A percentile compares a stretch with the other conserved stretches of the same genome.
These are phyloP conservation scores for Cryptotermes secundus DNA, from an alignment of 1,140 invertebrate genomes.

Conservation along the genomic window DNA sequence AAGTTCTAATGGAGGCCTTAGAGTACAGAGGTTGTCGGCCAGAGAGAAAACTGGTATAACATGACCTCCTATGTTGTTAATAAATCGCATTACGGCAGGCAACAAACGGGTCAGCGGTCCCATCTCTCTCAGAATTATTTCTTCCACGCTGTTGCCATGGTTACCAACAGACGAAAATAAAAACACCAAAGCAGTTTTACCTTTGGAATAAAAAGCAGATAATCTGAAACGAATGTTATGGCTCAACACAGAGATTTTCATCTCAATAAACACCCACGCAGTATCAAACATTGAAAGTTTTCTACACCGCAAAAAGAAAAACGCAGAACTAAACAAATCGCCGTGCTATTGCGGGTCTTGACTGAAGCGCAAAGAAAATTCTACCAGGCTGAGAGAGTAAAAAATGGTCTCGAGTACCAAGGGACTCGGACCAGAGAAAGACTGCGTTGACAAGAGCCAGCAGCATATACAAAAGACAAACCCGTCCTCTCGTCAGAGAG, in stretches of 20 bases:
- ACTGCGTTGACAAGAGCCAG: too few species aligned
- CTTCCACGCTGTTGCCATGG: background rate
- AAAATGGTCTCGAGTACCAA: too few species aligned
- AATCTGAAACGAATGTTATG: background rate
- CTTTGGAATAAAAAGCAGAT: background rate
- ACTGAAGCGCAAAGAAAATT: background rate
- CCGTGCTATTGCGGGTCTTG: background rate
- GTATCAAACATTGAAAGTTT: background rate
- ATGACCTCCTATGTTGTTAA: background rate
- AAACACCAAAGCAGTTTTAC: background rate
- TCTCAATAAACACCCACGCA: background rate
- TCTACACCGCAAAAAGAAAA: background rate
- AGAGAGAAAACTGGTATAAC: background rate
- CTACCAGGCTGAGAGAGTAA: too few species aligned
- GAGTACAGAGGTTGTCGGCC: background rate
- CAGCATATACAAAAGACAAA: too few species aligned
- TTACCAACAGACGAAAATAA: conserved; percentile 19
- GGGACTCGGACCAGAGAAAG: too few species aligned
- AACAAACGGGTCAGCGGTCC: background rate
- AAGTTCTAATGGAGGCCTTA: background rate
- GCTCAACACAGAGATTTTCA: background rate
- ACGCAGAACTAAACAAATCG: background rate
- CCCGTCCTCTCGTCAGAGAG: too few species aligned
- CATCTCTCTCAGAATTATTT: background rate
- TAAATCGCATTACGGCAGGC: background rate